Conservation (phyloP, 2,888 invertebrate species). For the Malthinus flaveolus region DNA sequence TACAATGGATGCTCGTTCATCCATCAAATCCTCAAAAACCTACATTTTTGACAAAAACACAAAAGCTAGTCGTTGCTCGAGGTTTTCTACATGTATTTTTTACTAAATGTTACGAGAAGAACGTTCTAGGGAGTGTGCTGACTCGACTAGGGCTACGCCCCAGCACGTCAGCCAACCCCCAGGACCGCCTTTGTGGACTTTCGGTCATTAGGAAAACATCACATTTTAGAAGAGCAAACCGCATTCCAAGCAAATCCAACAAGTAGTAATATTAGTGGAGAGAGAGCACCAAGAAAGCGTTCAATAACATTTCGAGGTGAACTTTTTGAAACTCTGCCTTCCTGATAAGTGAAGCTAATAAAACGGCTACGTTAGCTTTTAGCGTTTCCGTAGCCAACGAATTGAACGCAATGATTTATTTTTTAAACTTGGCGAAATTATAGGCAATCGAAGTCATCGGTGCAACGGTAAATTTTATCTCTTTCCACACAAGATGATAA, state of each 20-base stretch:
- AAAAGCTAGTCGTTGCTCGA: no score
- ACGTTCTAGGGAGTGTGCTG: conserved; percentile 40
- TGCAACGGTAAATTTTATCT: no score
- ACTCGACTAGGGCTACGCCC: conserved; percentile 46
- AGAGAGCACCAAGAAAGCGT: neutral
- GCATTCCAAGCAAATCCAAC: conserved; percentile 20
- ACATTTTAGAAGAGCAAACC: conserved; percentile 18
- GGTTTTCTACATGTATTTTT: no score
- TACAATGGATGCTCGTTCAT: no score
- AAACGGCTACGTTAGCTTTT: conserved; percentile 35
- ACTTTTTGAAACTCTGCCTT: conserved; percentile 12
- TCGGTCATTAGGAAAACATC: conserved; percentile 39
- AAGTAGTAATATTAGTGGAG: neutral
- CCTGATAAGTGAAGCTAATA: conserved; percentile 31
- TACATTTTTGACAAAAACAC: no score
- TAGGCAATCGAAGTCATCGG: no score
- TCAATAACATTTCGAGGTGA: neutral
- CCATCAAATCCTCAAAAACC: no score
- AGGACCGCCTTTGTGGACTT: conserved; percentile 53
- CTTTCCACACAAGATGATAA: no score
- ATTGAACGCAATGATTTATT: no score
- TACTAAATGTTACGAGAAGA: no score
- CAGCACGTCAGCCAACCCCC: conserved; percentile 51
- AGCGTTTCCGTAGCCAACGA: conserved; percentile 3
- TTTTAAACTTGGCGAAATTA: no score